A percentile compares a stretch with the other conserved stretches of the same genome.
phyloP scores from a whole-genome alignment of 1,140 invertebrate species.

The Drosophila sp. region DNA sequence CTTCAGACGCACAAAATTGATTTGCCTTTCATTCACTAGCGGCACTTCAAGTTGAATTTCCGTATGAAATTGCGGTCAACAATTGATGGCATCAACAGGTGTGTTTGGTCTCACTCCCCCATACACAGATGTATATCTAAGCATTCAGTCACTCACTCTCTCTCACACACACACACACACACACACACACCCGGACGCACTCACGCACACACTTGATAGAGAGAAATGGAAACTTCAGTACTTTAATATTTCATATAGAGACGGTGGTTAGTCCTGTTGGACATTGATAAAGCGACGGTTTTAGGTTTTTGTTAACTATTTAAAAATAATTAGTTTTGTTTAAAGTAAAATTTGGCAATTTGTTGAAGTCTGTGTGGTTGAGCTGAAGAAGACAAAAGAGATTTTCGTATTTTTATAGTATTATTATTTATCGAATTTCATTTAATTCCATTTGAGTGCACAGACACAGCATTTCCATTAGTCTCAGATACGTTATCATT shows the following conservation, averaged over 20 bases:
- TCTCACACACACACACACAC: slow-evolving; percentile 17
- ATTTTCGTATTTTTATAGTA: slow-evolving; percentile 3
- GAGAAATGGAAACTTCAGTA: slow-evolving; percentile 22
- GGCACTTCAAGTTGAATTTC: slow-evolving; percentile 20
- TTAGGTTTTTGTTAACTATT: slow-evolving; percentile 12
- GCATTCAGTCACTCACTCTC: slow-evolving; percentile 10
- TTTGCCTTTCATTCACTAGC: slow-evolving; percentile 51
- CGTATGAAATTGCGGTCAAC: slow-evolving; percentile 43
- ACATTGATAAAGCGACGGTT: slow-evolving; percentile 48
- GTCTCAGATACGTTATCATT: slow-evolving; percentile 62
- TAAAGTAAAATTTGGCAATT: slow-evolving; percentile 26
- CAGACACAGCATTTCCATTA: slow-evolving; percentile 55
- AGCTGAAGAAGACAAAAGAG: neutral
- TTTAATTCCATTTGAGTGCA: slow-evolving; percentile 59
- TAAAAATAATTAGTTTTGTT: slow-evolving; percentile 59
- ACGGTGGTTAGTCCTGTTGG: slow-evolving; percentile 49
- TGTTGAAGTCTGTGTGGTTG: slow-evolving; percentile 37
- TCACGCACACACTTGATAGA: slow-evolving; percentile 16
- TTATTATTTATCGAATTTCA: slow-evolving; percentile 59
- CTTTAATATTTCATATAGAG: slow-evolving; percentile 25
- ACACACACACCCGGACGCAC: slow-evolving; percentile 2
- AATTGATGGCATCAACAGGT: slow-evolving; percentile 62
- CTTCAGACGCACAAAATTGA: slow-evolving; percentile 54
- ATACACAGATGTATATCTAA: slow-evolving; percentile 20
- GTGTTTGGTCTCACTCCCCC: slow-evolving; percentile 55